Percentiles rank a stretch among this genome's conserved stretches.
These are phyloP conservation scores for Oxystoma pomonae DNA, from an alignment of 2,888 invertebrate genomes.

Conservation along the genomic window DNA sequence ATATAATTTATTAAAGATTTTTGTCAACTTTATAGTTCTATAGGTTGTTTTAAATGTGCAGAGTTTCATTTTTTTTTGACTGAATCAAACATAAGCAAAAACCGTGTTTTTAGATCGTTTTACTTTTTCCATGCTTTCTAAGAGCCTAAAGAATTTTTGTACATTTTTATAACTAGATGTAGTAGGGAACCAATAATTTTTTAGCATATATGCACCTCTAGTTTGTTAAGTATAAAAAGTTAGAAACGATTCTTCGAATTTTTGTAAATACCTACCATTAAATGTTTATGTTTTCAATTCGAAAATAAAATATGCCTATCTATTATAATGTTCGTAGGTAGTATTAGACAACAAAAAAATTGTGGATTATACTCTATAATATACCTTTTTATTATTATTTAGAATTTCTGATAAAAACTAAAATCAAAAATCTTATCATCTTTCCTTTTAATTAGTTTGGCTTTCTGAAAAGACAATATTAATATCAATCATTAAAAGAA, in stretches of 20 bases:
- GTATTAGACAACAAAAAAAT: background rate
- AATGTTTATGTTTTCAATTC: background rate
- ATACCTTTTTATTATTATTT: background rate
- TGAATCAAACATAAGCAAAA: background rate
- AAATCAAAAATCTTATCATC: background rate
- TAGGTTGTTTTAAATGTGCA: no score
- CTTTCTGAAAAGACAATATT: background rate
- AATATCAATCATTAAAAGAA: background rate
- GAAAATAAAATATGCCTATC: background rate
- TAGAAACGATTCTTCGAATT: background rate
- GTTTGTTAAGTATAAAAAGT: background rate
- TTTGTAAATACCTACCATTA: background rate
- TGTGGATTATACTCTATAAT: background rate
- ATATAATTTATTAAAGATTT: no score
- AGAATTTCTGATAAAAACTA: background rate
- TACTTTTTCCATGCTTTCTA: background rate
- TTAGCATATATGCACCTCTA: background rate
- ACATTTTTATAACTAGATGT: slow-evolving; percentile 5
- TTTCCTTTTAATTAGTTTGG: background rate
- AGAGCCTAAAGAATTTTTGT: background rate
- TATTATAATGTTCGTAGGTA: background rate
- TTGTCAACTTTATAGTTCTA: no score
- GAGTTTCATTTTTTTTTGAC: no score
- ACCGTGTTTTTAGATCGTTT: background rate
- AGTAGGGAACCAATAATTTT: slow-evolving; percentile 4